Conservation (phyloP, 53 echinoderm and acorn worm species). For the Holothuria scabra region DNA sequence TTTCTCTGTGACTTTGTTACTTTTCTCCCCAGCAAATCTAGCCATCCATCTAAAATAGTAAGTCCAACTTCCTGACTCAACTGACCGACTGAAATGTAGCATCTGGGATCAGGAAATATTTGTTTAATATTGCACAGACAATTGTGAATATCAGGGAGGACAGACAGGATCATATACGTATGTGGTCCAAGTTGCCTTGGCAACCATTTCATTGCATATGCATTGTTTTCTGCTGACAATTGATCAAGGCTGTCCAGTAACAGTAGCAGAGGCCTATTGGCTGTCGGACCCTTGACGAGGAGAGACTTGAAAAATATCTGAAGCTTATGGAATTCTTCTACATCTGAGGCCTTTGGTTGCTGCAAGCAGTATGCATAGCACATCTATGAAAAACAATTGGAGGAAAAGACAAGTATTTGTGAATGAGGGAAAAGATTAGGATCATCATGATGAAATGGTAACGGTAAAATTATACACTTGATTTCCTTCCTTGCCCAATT, state of each 20-base stretch:
- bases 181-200: constrained; percentile 54
- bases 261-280: constrained; percentile 67
- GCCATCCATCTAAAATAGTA: constrained; percentile 74
- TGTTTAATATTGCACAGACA: constrained; percentile 67
- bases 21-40: constrained; percentile 46
- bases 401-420: background rate
- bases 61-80: constrained; percentile 65
- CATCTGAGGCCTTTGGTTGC: constrained; percentile 50
- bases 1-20: constrained; percentile 66
- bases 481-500: too few species aligned
- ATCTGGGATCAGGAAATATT: constrained; percentile 58
- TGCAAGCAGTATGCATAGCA: constrained; percentile 71
- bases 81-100: constrained; percentile 71
- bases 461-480: too few species aligned
- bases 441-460: too few species aligned
- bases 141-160: constrained; percentile 69
- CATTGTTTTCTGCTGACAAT: constrained; percentile 73
- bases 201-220: constrained; percentile 91
- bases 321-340: constrained; percentile 76
- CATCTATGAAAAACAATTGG: constrained; percentile 55
- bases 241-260: constrained; percentile 92
- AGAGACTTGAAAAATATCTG: constrained; percentile 73
- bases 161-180: constrained; percentile 68
- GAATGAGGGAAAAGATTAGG: too few species aligned
- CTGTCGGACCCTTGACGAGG: constrained; percentile 51